Evolutionary conservation across 2,113 vertebrate genomes (phyloP), one percentile per base, ranked within the genome.

Genomic region (Maccullochella peelii): DNA sequence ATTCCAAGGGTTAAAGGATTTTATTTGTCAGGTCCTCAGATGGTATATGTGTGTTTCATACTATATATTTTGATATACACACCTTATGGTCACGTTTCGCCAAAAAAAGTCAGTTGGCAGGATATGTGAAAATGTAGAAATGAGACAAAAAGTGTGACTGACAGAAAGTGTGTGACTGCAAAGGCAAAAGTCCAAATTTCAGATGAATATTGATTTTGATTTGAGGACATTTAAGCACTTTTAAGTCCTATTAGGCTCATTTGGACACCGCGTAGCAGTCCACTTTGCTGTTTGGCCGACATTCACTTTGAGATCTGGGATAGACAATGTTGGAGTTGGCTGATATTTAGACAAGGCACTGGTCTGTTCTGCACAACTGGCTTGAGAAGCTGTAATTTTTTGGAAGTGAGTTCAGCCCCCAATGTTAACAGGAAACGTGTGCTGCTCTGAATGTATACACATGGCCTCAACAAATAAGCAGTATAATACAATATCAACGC

Each of bases 401-500:
- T 91, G 88, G 86, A 92, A 78, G 83, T 69, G 68, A 90, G 67
- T 69, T 83, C 65, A 82, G 82, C 70, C 86, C 92, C 89, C 86
- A 92, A 91, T 77, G 87, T 94, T 93, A 94, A 94, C 92, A 94
- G 94, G 93, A 94, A 94, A 92, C n/a, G 82, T 92, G 91, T 85
- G 82, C 88, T 88, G 83, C 83, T 72, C 86, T 83, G 88, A 91
- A 93, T 89, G 89, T 93, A 91, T 92, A 94, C 89, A 94, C 86
- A 71, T 12, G 49, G 86, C 80, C 87, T 94, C 86, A 83, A 94
- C 88, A 94, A 95, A 95, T 93, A 94, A 93, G 89, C 92, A 88
- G 61, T 61, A 87, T 87, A 88, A 87, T 89, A 88, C 91, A 90
- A 90, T 85, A 91, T 93, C 88, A 80, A 81, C 49, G 77, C 89